Evolutionary conservation across 2,113 vertebrate genomes (phyloP).

Genomic region (Mungos mungo): DNA sequence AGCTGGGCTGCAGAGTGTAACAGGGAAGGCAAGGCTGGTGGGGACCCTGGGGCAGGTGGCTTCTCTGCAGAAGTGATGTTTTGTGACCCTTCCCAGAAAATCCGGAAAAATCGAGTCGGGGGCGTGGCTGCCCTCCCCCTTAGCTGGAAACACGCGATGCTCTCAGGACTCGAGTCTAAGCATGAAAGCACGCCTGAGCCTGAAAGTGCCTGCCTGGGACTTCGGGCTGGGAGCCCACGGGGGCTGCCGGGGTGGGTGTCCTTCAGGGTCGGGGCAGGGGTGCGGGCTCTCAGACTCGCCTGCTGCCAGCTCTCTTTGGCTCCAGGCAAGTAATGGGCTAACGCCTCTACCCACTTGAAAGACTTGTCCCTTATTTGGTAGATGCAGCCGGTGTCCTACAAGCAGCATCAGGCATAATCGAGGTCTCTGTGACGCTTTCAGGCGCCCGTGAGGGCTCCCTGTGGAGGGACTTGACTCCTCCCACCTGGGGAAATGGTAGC

Average conservation of each 20-base stretch:
- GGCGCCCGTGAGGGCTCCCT: not conserved
- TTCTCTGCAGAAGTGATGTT: slow-evolving; percentile 40
- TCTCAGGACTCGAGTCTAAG: not conserved
- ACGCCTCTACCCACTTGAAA: not conserved
- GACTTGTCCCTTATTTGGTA: not conserved
- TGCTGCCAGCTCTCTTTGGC: not conserved
- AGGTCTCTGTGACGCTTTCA: not conserved
- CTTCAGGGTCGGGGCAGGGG: not conserved
- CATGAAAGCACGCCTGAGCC: not conserved
- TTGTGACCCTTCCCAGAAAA: slow-evolving; percentile 29
- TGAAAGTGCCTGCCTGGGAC: not conserved
- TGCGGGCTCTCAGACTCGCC: not conserved
- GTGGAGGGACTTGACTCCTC: not conserved
- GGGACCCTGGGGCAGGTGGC: not conserved
- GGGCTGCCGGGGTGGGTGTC: accelerated
- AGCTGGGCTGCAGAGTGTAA: not conserved
- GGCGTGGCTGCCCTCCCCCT: accelerated
- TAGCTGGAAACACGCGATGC: not conserved
- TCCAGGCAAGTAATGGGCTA: not conserved
- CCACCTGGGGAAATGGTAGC: no score
- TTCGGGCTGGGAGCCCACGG: accelerated
- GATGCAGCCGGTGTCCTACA: accelerated
- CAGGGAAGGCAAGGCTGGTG: not conserved
- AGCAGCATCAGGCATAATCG: not conserved
- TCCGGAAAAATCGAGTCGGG: slow-evolving; percentile 34